Evolutionary conservation across 2,888 invertebrate genomes (phyloP), one percentile per base, ranked within the genome.

Genomic region (Choristoneura rosaceana): DNA sequence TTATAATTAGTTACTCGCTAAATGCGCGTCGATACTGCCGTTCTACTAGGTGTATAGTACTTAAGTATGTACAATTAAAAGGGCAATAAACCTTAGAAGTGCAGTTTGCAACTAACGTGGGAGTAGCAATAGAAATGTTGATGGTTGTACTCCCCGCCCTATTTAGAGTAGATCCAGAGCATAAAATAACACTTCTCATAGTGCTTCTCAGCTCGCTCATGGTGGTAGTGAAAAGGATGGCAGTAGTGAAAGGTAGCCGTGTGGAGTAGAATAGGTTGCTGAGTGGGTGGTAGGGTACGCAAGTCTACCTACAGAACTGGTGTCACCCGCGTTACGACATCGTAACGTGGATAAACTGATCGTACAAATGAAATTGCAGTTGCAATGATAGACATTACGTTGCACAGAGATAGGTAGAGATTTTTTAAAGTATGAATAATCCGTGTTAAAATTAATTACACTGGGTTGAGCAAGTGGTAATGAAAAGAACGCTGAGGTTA

Each of bases 281-380:
- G 85, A 81, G 92, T 91, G 88, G 91, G 91, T 83, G 90, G 86
- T 76, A 80, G 81, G 81, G 82, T 45, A 64, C 81, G 84, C 81
- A 81, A 84, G 83, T 81, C 82, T 80, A 80, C 82, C 79, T 82
- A 83, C 83, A 84, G 82, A 82, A 83, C 83, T 82, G 84, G 79
- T 82, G 85, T 86, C 82, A 84, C 84, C 85, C 84, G 88, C 84
- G 80, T 91, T 91, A 86, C 89, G 85, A 90, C 90, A 85, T 79
- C 79, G 76, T 75, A 59, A 73, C 67, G 55, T 69, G 75, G 71
- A 77, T 77, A 82, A 82, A 84, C 81, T 84, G 84, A 84, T 43
- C n/a, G 47, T 33, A 9, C 45, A 68, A 69, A 64, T 15, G 38
- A 62, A 62, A 58, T 67, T 71, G 65, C 43, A 60, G 60, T 38